Percentiles rank a stretch among this genome's conserved stretches.
phyloP scores from a whole-genome alignment of 2,888 invertebrate genomes.

The Microctonus hyperodae region DNA sequence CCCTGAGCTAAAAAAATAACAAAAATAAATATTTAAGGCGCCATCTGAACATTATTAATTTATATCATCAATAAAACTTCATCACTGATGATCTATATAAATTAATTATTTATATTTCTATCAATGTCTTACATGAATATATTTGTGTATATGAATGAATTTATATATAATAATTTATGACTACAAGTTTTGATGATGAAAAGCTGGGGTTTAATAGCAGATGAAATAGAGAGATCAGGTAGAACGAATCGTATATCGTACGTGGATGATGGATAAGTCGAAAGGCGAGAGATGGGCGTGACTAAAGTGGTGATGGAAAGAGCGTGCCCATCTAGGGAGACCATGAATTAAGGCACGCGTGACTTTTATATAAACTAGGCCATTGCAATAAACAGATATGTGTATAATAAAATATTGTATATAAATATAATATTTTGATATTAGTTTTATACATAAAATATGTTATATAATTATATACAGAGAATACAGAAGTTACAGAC shows the following conservation, averaged over 20 bases:
- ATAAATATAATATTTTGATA: not conserved
- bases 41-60: constrained; percentile 9
- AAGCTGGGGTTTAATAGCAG: too few relatives aligned
- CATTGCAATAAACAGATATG: constrained; percentile 27
- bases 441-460: not conserved
- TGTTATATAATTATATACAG: constrained; percentile 20
- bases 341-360: constrained; percentile 23
- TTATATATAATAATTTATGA: too few relatives aligned
- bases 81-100: too few relatives aligned
- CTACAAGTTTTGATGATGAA: too few relatives aligned
- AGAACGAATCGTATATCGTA: constrained; percentile 50
- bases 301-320: constrained; percentile 41
- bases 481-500: constrained; percentile 17
- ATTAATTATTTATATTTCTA: too few relatives aligned
- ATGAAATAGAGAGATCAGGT: constrained; percentile 23
- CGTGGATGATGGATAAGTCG: constrained; percentile 49
- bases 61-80: not conserved
- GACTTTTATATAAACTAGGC: constrained; percentile 23
- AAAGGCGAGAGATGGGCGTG: constrained; percentile 50
- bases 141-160: too few relatives aligned
- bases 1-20: constrained; percentile 45
- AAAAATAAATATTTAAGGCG: constrained; percentile 29
- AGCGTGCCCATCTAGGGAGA: constrained; percentile 9
- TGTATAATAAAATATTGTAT: too few relatives aligned
- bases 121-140: too few relatives aligned